Evolutionary conservation across 2,888 invertebrate genomes (phyloP).

Genomic region (Hemistola chrysoprasaria): DNA sequence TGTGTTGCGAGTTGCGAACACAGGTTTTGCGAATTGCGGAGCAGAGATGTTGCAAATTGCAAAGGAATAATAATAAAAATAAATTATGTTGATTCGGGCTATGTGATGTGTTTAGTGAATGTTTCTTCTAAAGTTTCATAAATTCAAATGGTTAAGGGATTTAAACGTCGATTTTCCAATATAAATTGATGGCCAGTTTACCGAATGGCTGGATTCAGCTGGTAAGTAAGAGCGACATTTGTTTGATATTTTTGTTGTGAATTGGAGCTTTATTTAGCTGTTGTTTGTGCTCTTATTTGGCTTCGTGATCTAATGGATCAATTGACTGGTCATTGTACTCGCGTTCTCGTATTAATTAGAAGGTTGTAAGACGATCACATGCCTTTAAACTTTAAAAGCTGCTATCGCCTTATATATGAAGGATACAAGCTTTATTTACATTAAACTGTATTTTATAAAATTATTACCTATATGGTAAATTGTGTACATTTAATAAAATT

Average conservation of each 20-base stretch:
- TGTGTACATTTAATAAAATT: too few species aligned
- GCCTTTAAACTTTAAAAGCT: too few species aligned
- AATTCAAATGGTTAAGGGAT: slow-evolving; percentile 48
- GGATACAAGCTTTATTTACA: too few species aligned
- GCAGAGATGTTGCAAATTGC: background rate
- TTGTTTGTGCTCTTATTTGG: slow-evolving; percentile 57
- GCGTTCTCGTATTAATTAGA: slow-evolving; percentile 22
- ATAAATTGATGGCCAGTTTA: slow-evolving; percentile 75
- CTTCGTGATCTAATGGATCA: slow-evolving; percentile 57
- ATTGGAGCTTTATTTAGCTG: slow-evolving; percentile 50
- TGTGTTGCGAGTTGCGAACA: too few species aligned
- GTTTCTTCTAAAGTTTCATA: slow-evolving; percentile 20
- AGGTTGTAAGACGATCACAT: background rate
- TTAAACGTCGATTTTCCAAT: slow-evolving; percentile 49
- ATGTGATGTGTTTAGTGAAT: slow-evolving; percentile 40
- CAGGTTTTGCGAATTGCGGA: too few species aligned
- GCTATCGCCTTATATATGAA: too few species aligned
- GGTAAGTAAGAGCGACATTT: slow-evolving; percentile 54
- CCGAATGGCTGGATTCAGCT: slow-evolving; percentile 83
- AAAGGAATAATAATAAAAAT: slow-evolving; percentile 30
- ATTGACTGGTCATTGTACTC: slow-evolving; percentile 46
- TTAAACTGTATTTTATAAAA: too few species aligned
- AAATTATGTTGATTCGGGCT: slow-evolving; percentile 41
- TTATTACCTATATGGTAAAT: too few species aligned
- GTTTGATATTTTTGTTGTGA: slow-evolving; percentile 41